Base-by-base conservation (phyloP, 2,888 invertebrate genomes). In the Lochmaea capreae region DNA sequence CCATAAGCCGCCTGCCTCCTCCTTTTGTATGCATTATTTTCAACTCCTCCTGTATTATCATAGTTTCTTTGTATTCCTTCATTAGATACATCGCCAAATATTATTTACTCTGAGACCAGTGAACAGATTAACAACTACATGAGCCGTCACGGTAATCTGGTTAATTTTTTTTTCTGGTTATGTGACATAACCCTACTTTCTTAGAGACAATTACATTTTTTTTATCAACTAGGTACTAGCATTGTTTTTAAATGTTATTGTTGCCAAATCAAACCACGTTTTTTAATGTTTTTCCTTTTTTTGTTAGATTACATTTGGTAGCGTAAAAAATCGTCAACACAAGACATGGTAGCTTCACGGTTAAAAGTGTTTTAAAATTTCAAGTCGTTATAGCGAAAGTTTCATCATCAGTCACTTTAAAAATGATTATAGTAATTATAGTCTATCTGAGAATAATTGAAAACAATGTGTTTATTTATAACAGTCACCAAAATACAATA, bases 101-200 rank as follows among this genome's bases (percentile, higher is more conserved):
- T 62, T 69, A 69, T 69, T 62, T 69, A 69, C 42, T 52, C 26
- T 49, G 52, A 62, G 54, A 2, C 26, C 69, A 69, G 63, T 69
- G 69, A 69, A 69, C 62, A 69, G 69, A 52, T 54, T 69, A 69
- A 69, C 62, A 39, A 69, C 62, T 52, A 69, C 52, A 62, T 54
- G 54, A 68, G 26, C 49, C 26, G 49, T 68, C 61, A 68, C 68
- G 68, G 52, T 10, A 14, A n/a, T n/a, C n/a, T 62, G 68, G 49
- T 54, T 18, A 10, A 16, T 16, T 16, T 18, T 54, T 54, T 54
- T 54, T 54, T 16, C 16, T 16, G 8, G 54, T 54, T 54, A 9
- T 18, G 16, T 54, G 54, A 54, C 54, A 54, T 54, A 54, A 54
- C 14, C 54, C 10, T 10, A 16, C 16, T 54, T n/a, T 16, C 54